phyloP scores from a whole-genome alignment of 2,888 invertebrate species.

The Amblyjoppa proteus region DNA sequence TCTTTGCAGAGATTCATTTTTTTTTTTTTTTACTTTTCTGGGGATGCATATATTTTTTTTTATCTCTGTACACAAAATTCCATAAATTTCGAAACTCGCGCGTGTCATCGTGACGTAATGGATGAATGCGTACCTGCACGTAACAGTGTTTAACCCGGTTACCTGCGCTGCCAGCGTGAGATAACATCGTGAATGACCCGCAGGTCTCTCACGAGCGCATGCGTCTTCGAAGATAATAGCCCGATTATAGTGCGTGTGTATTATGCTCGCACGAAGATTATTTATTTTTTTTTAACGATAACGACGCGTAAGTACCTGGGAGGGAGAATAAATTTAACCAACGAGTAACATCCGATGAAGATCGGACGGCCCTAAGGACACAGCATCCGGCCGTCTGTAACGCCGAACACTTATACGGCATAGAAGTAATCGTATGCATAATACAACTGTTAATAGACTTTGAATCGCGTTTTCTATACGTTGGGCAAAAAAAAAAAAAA shows the following conservation, averaged over 20 bases:
- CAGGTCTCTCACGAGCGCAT: constrained; percentile 30
- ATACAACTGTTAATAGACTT: constrained; percentile 13
- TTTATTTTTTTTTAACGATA: constrained; percentile 63
- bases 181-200: constrained; percentile 43
- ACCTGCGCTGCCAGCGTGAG: constrained; percentile 13
- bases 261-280: constrained; percentile 47
- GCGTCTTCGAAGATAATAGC: constrained; percentile 50
- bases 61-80: background rate
- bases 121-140: constrained; percentile 19
- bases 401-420: constrained; percentile 28
- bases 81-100: background rate
- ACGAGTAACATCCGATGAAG: constrained; percentile 26
- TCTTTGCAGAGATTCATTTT: background rate
- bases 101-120: constrained; percentile 22
- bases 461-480: constrained; percentile 1
- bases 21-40: background rate
- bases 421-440: constrained; percentile 3
- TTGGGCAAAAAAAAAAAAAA: constrained; percentile 17
- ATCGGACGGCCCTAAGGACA: background rate
- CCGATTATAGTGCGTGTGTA: constrained; percentile 45
- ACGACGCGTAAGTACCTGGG: constrained; percentile 59
- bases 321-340: constrained; percentile 46
- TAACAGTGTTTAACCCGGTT: constrained; percentile 1
- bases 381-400: constrained; percentile 27
- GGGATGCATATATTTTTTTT: background rate